Conservation (phyloP, 64 coral and sea anemone genomes). For the Anthopleura sola region DNA sequence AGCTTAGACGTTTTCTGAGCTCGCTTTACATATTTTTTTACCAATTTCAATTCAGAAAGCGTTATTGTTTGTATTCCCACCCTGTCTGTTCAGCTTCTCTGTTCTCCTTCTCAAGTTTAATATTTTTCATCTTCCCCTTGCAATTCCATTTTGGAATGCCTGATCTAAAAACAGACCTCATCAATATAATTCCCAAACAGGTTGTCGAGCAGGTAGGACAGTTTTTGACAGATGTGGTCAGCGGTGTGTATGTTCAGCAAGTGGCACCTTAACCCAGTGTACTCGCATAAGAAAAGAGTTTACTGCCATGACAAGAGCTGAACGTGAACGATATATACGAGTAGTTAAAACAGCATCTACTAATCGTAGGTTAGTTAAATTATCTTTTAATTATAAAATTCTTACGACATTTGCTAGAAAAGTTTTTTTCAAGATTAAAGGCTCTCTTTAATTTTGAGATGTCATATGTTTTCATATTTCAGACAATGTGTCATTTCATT, state of each 20-base stretch:
- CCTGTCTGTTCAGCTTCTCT: too few species aligned
- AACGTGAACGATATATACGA: constrained; percentile 45
- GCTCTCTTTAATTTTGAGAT: neutral
- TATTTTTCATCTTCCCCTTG: too few species aligned
- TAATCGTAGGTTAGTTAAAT: neutral
- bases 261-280: constrained; percentile 23
- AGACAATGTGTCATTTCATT: too few species aligned
- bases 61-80: too few species aligned
- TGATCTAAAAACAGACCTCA: too few species aligned
- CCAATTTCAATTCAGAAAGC: too few species aligned
- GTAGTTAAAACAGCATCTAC: constrained; percentile 40
- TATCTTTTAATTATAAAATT: neutral
- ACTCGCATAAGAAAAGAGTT: constrained; percentile 56
- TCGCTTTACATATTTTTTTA: too few species aligned
- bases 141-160: too few species aligned
- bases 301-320: constrained; percentile 41
- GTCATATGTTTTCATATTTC: too few species aligned
- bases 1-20: too few species aligned
- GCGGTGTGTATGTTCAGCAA: constrained; percentile 25
- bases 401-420: too few species aligned
- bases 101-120: too few species aligned
- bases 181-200: neutral
- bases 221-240: constrained; percentile 34
- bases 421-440: neutral
- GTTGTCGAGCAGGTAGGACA: neutral